Conservation (phyloP, 2,888 invertebrate species). For the Aleiodes testaceus region DNA sequence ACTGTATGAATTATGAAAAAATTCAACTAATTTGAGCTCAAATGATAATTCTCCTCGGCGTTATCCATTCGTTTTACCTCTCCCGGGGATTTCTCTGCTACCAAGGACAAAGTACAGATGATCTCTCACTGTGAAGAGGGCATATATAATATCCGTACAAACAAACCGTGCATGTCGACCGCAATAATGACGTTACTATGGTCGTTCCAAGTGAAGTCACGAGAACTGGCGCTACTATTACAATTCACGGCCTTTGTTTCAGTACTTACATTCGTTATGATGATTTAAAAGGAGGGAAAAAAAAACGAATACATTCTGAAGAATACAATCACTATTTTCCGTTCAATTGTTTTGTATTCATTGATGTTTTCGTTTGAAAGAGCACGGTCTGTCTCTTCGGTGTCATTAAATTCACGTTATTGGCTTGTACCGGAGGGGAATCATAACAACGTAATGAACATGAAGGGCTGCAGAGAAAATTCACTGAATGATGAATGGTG, state of each 20-base stretch:
- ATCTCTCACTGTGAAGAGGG: constrained; percentile 33
- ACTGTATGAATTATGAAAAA: no score
- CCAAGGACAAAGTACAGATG: constrained; percentile 37
- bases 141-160: constrained; percentile 20
- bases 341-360: no score
- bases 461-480: neutral
- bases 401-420: neutral
- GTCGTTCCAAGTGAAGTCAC: constrained; percentile 45
- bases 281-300: neutral
- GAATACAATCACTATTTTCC: no score
- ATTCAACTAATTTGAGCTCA: neutral
- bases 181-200: constrained; percentile 51
- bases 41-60: neutral
- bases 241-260: neutral
- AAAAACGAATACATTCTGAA: neutral
- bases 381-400: neutral
- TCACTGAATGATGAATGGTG: neutral
- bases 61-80: constrained; percentile 10
- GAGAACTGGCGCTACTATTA: constrained; percentile 22
- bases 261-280: neutral
- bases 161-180: constrained; percentile 44
- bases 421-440: neutral
- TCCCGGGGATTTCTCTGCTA: constrained; percentile 18
- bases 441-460: constrained; percentile 2
- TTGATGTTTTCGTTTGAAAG: neutral